phyloP scores from a whole-genome alignment of 2,888 invertebrate species.

The Drosophila meridionalis region DNA sequence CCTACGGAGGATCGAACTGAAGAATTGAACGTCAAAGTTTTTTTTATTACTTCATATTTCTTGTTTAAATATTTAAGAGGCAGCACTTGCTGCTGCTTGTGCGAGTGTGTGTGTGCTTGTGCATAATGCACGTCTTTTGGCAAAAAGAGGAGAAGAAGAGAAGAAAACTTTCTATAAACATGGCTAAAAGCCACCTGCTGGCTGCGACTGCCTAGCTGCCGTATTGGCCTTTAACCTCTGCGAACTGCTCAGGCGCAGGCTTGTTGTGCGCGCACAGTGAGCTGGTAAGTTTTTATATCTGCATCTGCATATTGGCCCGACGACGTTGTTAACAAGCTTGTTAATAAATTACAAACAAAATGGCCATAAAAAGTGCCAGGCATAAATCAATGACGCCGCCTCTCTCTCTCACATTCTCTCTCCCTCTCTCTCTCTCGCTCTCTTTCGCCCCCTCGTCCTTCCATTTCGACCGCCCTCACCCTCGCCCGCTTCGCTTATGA shows the following conservation, averaged over 20 bases:
- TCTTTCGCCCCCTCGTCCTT: background rate
- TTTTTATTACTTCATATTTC: slow-evolving; percentile 38
- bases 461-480: background rate
- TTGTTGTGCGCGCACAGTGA: slow-evolving; percentile 36
- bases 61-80: slow-evolving; percentile 74
- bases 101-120: slow-evolving; percentile 35
- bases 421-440: background rate
- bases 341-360: slow-evolving; percentile 81
- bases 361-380: slow-evolving; percentile 79
- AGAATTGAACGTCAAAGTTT: slow-evolving; percentile 40
- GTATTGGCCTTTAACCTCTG: slow-evolving; percentile 75
- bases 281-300: slow-evolving; percentile 45
- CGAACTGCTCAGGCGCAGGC: slow-evolving; percentile 50
- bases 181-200: slow-evolving; percentile 72
- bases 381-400: slow-evolving; percentile 75
- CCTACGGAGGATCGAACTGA: slow-evolving; percentile 42
- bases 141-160: slow-evolving; percentile 11
- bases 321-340: slow-evolving; percentile 79
- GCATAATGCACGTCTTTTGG: slow-evolving; percentile 54
- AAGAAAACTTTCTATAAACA: slow-evolving; percentile 76
- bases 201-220: slow-evolving; percentile 43
- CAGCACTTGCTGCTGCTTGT: slow-evolving; percentile 6
- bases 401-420: background rate
- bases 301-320: slow-evolving; percentile 66
- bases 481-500: slow-evolving; percentile 18